Evolutionary conservation across 2,888 invertebrate genomes (phyloP).

Genomic region (Papilio protenor): DNA sequence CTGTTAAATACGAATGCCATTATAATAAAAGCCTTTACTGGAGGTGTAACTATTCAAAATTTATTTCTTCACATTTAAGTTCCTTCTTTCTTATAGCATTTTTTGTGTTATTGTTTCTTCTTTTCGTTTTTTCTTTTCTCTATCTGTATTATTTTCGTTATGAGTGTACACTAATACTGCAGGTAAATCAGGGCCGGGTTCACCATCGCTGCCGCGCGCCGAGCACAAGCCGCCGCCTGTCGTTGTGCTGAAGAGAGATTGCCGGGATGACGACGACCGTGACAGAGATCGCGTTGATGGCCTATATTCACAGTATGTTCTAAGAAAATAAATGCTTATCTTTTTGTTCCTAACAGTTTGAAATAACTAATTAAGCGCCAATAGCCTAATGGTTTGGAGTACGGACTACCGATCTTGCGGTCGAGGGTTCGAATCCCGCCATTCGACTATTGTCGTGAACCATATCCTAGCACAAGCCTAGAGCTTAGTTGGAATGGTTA

Average conservation of each 20-base stretch:
- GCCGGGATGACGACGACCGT: conserved; percentile 91
- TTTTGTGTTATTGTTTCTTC: background rate
- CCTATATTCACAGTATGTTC: conserved; percentile 73
- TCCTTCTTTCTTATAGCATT: background rate
- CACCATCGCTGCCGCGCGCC: conserved; percentile 85
- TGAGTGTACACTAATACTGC: conserved; percentile 35
- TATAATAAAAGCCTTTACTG: background rate
- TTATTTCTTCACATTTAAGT: too few relatives aligned
- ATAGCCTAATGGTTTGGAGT: too few relatives aligned
- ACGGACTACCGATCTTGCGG: too few relatives aligned
- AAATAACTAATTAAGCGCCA: too few relatives aligned
- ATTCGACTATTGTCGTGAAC: too few relatives aligned
- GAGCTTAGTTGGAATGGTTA: too few relatives aligned
- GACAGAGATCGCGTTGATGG: conserved; percentile 80
- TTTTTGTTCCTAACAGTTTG: too few relatives aligned
- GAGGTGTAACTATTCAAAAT: too few relatives aligned
- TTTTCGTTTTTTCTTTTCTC: background rate
- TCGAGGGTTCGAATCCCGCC: too few relatives aligned
- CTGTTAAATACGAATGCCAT: background rate
- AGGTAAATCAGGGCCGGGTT: conserved; percentile 83
- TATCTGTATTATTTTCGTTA: conserved; percentile 5
- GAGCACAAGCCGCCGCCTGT: conserved; percentile 95
- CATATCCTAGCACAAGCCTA: too few relatives aligned
- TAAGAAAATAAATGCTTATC: too few relatives aligned
- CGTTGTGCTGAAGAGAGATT: conserved; percentile 94